Base-by-base conservation (phyloP, 2,888 invertebrate genomes). In the Chrysina gloriosa region DNA sequence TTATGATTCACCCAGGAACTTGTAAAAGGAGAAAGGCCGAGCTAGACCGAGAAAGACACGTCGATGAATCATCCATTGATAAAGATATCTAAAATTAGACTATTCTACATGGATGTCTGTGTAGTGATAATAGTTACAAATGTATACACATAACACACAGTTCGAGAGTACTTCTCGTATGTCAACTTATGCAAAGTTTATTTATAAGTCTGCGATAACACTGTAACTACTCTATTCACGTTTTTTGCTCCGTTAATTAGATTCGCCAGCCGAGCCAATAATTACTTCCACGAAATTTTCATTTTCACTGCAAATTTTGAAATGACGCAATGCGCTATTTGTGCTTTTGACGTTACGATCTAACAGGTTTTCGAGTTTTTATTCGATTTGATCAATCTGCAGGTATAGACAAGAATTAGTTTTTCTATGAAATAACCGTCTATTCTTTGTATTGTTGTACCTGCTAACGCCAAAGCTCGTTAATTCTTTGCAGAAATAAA, bases 61-160 rank as follows among this genome's bases (percentile, higher is more conserved):
- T 56, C 11, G 27, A 34, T 65, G 65, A 65, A 36, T 65, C 65
- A 65, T 31, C 65, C 65, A 65, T 65, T 65, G 65, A 65, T 65
- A 65, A 65, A 54, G 56, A 11, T 56, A 45, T 65, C 54, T 65
- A 65, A 65, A 65, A 65, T 65, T 65, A 65, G 65, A 65, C 56
- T 65, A 27, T 56, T 56, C 23, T 23, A 58, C 56, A 42, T 56
- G 42, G 21, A 21, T 52, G 16, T 52, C 50, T 52, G 50, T 52
- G 50, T 52, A 52, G 16, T 50, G 64, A 64, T 64, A 64, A 64
- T 64, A 64, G 50, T 52, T 52, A 56, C 65, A 54, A 65, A 39
- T 54, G 54, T 65, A 39, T 65, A 52, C 54, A 65, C 31, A 65
- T 25, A 19, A 54, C 19, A 54, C 34, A 54, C 54, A 23, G 56